A percentile compares a stretch with the other conserved stretches of the same genome.
phyloP scores from a whole-genome alignment of 1,140 invertebrate genomes.

The Dreissena polymorpha region DNA sequence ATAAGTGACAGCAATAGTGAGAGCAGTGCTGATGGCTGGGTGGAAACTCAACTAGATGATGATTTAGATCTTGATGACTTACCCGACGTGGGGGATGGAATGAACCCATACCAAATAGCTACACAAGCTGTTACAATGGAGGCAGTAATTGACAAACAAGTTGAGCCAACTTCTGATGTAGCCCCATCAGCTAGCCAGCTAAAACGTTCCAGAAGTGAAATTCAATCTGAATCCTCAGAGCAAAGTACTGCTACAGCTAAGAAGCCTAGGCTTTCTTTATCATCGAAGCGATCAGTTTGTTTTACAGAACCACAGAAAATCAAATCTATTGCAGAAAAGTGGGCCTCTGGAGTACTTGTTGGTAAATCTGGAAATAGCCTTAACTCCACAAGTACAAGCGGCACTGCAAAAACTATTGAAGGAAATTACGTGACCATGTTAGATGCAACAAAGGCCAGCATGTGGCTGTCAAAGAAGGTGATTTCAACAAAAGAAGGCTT shows the following conservation, averaged over 20 bases:
- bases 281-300: background rate
- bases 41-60: background rate
- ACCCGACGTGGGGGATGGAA: background rate
- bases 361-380: background rate
- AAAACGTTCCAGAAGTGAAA: background rate
- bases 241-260: constrained; percentile 5
- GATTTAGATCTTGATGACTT: background rate
- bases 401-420: background rate
- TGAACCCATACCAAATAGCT: background rate
- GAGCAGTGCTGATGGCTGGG: background rate
- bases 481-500: background rate
- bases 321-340: constrained; percentile 38
- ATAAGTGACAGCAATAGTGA: background rate
- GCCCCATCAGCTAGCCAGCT: background rate
- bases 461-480: constrained; percentile 44
- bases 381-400: background rate
- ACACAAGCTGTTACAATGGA: background rate
- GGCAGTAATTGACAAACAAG: too few relatives aligned
- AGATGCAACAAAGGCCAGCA: background rate
- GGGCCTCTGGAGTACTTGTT: constrained; percentile 1
- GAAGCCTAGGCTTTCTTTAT: constrained; percentile 4
- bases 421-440: background rate
- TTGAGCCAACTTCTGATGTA: too few relatives aligned
- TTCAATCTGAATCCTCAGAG: background rate
- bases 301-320: constrained; percentile 35